Base-by-base conservation (phyloP, 2,113 vertebrate species). In the Oxygymnocypris stewartii region DNA sequence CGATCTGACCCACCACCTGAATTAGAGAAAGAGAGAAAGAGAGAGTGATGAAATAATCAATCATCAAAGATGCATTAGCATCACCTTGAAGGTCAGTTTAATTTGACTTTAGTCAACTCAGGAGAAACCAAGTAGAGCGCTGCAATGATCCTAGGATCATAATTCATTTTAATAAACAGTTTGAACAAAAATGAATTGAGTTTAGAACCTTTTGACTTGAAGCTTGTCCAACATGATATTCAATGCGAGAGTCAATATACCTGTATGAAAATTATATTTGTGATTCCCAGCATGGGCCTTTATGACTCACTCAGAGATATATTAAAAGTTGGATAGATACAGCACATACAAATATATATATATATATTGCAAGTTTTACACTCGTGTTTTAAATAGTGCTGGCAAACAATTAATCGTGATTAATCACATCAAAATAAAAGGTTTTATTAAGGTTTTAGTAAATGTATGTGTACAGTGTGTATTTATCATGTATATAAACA, bases 1-100 rank as follows among this genome's bases (percentile, higher is more conserved):
- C 98, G 0, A 99, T 99, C 95, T 99, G 97, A 93, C 95, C 97
- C 94, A 99, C 97, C 94, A 99, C 98, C 98, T 99, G 93, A 0
- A 54, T 82, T 47, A 88, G 14, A 82, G 69, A 87, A 28, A 40
- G 2, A 87, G 54, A 79, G 14, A 81, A 47, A 82, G 61, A 87
- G 40, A 25, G 77, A 91, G 73, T 82, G 8, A 40, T 75, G 69
- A 78, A 79, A 79, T 37, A 79, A 59, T 79, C 10, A 8, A 61
- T 65, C 77, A 85, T 47, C 65, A 65, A 73, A 57, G 4, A 80
- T 42, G 35, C 35, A 42, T 80, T 80, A 80, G 54, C 35, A 16
- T 42, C 20, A 80, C 78, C 78, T 5, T 2, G 37, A 16, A 80
- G 78, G 78, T 61, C 35, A 80, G 57, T 42, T 37, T 40, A 25